Percentiles rank a stretch among this genome's conserved stretches.
Evolutionary conservation across 2,888 invertebrate species (phyloP).

Genomic region (Clepsis dumicolana): DNA sequence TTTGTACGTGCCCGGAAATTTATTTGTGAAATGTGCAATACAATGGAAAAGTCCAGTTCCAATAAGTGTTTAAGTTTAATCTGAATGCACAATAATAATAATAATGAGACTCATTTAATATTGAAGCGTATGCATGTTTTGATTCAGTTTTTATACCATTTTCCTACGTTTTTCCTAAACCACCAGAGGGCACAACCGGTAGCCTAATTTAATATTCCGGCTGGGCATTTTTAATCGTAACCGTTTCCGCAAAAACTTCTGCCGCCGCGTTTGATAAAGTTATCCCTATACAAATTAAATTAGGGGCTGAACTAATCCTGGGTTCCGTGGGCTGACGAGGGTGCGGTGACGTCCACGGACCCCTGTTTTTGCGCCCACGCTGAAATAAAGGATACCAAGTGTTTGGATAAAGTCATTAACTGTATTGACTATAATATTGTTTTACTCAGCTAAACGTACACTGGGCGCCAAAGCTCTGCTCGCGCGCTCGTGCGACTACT

Average conservation of each 20-base stretch:
- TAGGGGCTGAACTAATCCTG: constrained; percentile 14
- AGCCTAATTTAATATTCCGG: neutral
- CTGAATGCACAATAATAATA: neutral
- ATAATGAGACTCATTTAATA: too few species aligned
- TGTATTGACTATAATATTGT: neutral
- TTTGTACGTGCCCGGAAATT: constrained; percentile 28
- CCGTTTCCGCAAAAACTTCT: neutral
- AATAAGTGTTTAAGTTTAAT: neutral
- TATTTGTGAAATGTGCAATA: neutral
- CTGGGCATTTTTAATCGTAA: neutral
- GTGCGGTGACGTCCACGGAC: neutral
- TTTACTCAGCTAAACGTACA: neutral
- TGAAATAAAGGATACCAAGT: neutral
- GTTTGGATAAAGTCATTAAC: neutral
- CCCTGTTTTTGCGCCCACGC: neutral
- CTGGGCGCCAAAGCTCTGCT: too few species aligned
- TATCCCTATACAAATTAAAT: constrained; percentile 18
- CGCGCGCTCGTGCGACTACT: too few species aligned
- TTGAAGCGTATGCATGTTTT: too few species aligned
- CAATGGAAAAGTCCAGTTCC: neutral
- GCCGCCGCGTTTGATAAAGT: neutral
- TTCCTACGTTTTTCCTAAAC: neutral
- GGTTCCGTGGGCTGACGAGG: constrained; percentile 16
- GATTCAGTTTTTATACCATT: too few species aligned
- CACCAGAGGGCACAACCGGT: neutral